Conservation (phyloP, 2,113 vertebrate species). For the Phyllopteryx taeniolatus region DNA sequence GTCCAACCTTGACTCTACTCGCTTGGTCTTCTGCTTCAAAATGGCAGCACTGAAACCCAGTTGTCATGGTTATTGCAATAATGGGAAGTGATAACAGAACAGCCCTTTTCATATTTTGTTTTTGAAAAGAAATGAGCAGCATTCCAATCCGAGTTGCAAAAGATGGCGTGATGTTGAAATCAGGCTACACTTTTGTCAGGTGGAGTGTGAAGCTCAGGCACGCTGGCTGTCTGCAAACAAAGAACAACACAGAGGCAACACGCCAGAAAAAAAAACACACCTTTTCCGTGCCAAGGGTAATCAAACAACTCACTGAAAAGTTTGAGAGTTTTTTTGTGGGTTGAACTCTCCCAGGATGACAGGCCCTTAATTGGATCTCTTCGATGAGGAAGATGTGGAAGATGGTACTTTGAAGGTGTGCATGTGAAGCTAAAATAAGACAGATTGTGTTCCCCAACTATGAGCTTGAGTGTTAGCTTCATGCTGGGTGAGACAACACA, state of each 20-base stretch:
- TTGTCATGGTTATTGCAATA: neutral
- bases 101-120: neutral
- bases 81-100: neutral
- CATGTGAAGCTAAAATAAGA: neutral
- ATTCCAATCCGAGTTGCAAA: neutral
- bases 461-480: neutral
- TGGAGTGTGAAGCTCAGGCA: neutral
- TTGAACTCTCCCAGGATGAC: neutral
- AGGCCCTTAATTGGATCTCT: constrained; percentile 3
- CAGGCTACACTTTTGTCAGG: neutral
- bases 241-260: neutral
- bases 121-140: neutral
- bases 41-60: neutral
- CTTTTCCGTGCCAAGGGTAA: neutral
- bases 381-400: neutral
- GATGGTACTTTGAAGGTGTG: neutral
- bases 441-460: neutral
- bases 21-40: neutral
- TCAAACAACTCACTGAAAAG: neutral
- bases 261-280: neutral
- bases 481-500: neutral
- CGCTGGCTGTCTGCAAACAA: neutral
- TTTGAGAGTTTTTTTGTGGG: neutral
- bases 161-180: neutral
- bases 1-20: neutral